Conservation (phyloP, 1,140 invertebrate species). For the Anoplolepis gracilipes region DNA sequence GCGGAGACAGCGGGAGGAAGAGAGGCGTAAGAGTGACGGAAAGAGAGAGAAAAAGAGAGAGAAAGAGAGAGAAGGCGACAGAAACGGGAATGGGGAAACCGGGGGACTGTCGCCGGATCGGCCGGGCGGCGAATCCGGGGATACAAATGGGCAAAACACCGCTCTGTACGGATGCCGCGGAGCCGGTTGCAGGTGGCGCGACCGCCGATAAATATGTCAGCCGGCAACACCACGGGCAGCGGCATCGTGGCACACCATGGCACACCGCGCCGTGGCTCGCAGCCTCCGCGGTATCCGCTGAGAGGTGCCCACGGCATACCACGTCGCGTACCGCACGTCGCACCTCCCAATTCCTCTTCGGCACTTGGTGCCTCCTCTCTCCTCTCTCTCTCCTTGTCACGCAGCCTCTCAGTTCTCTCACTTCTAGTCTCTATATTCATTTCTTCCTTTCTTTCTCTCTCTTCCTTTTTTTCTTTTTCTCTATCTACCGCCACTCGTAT, state of each 20-base stretch:
- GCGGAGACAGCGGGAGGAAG: neutral
- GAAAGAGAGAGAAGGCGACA: slow-evolving; percentile 27
- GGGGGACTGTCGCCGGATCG: slow-evolving; percentile 73
- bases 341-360: slow-evolving; percentile 63
- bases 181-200: slow-evolving; percentile 83
- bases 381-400: slow-evolving; percentile 9
- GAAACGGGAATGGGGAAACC: slow-evolving; percentile 70
- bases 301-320: slow-evolving; percentile 64
- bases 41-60: slow-evolving; percentile 60
- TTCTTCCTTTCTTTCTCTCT: neutral
- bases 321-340: slow-evolving; percentile 66
- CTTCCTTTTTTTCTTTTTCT: slow-evolving; percentile 40
- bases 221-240: slow-evolving; percentile 79
- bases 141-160: slow-evolving; percentile 78
- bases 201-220: slow-evolving; percentile 85
- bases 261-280: slow-evolving; percentile 34
- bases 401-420: too few relatives aligned
- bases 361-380: slow-evolving; percentile 7
- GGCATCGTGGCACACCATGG: too few relatives aligned
- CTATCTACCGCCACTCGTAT: neutral
- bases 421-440: neutral
- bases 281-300: slow-evolving; percentile 70
- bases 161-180: slow-evolving; percentile 80
- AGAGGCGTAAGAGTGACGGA: slow-evolving; percentile 31
- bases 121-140: slow-evolving; percentile 66